Percentiles rank a stretch among this genome's conserved stretches.
phyloP scores from a whole-genome alignment of 1,140 invertebrate species.

The Thaumetopoea pityocampa region DNA sequence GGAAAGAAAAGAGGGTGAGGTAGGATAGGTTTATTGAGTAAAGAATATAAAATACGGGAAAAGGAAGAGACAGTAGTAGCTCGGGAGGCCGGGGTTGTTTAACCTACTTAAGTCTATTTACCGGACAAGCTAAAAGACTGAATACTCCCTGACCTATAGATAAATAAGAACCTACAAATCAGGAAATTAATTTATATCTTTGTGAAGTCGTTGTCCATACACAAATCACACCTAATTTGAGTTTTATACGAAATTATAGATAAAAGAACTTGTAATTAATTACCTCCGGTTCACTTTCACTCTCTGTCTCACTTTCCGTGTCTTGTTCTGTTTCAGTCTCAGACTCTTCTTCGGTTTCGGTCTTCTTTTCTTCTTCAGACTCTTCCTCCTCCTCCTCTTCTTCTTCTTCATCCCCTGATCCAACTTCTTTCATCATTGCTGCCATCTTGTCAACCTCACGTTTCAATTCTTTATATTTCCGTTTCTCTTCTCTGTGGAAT shows the following conservation, averaged over 20 bases:
- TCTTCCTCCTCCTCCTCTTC: slow-evolving; percentile 82
- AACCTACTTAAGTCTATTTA: too few relatives aligned
- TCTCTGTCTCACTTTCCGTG: slow-evolving; percentile 78
- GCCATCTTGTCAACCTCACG: slow-evolving; percentile 94
- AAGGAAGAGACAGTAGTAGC: too few relatives aligned
- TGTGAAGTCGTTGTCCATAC: too few relatives aligned
- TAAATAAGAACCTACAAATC: too few relatives aligned
- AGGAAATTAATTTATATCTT: too few relatives aligned
- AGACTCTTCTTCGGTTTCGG: slow-evolving; percentile 78
- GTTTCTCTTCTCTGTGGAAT: slow-evolving; percentile 80
- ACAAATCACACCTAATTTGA: too few relatives aligned
- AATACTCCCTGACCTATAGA: too few relatives aligned
- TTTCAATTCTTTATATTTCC: slow-evolving; percentile 85
- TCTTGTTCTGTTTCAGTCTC: slow-evolving; percentile 80
- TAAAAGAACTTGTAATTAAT: slow-evolving; percentile 12
- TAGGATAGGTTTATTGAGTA: too few relatives aligned
- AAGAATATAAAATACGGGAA: too few relatives aligned
- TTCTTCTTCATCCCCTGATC: slow-evolving; percentile 84
- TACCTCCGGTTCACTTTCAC: slow-evolving; percentile 80
- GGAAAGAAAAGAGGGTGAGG: too few relatives aligned
- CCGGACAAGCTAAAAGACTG: too few relatives aligned
- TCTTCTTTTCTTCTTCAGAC: slow-evolving; percentile 79
- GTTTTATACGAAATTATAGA: neutral
- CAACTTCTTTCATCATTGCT: slow-evolving; percentile 85
- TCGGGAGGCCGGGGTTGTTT: too few relatives aligned